Evolutionary conservation across 2,797 vertebrate species (phyloP).

Genomic region (Lutjanus argentimaculatus): DNA sequence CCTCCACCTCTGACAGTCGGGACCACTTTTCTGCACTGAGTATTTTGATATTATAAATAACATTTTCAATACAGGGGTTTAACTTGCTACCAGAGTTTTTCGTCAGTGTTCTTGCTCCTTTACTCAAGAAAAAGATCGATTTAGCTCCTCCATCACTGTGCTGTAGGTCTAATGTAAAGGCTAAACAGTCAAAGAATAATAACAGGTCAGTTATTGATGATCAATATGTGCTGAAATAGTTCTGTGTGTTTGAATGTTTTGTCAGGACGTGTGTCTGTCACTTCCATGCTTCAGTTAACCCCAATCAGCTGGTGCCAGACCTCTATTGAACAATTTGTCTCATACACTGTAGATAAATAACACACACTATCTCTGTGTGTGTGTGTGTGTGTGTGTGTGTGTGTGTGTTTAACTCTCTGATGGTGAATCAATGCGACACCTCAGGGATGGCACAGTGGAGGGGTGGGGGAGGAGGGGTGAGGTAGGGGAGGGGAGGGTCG

Average conservation of each 20-base stretch:
- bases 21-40: not conserved
- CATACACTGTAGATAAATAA: constrained; percentile 58
- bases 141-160: not conserved
- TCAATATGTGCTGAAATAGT: constrained; percentile 52
- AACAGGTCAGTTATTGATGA: constrained; percentile 18
- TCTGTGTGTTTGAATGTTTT: constrained; percentile 43
- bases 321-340: constrained; percentile 69
- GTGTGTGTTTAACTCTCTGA: constrained; percentile 90
- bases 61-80: not conserved
- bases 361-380: constrained; percentile 20
- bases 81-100: not conserved
- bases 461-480: not conserved
- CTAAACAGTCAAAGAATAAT: constrained; percentile 3
- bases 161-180: not conserved
- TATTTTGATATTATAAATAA: not conserved
- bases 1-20: too few species aligned
- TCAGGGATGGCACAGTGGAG: constrained; percentile 84
- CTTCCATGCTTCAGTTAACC: constrained; percentile 70
- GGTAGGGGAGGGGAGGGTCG: constrained; percentile 46
- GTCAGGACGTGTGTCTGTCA: constrained; percentile 64
- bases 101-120: not conserved
- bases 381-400: constrained; percentile 25
- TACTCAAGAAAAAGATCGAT: not conserved
- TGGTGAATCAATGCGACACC: constrained; percentile 97
- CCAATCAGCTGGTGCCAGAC: constrained; percentile 73